Base-by-base conservation (phyloP, 37 sponge, comb jelly and placozoan species). In the Chondrosia reniformis region DNA sequence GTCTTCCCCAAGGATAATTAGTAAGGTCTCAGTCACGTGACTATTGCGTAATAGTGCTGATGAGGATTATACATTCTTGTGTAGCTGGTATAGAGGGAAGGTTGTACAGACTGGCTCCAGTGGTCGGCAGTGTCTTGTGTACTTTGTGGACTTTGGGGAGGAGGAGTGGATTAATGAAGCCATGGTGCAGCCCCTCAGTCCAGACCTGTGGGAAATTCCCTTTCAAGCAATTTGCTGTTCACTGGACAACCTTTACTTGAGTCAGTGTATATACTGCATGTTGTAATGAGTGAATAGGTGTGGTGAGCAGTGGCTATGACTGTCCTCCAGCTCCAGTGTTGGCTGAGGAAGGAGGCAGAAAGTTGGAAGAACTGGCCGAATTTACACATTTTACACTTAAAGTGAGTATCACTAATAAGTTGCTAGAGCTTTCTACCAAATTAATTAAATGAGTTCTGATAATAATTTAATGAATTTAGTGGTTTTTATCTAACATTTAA, bases 61-160 rank as follows among this genome's bases (percentile, higher is more conserved):
- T 61, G 8, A 22, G 8, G 13, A 7, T 38, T 72, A 24, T 17
- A 46, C 25, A 46, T 45, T 30, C n/a, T 24, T 43, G 37, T 24
- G 44, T 32, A 79, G 54, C 7, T 84, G 84, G 82, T 92, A 92
- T 46, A 73, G 92, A 22, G 92, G 85, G 10, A 55, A 43, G 49
- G 81, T 91, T 8, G n/a, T 84, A 42, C 76, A 64, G 0, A 24
- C 74, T 38, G 33, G 3, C 46, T 41, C 84, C 42, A 33, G 67
- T 3, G 30, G 28, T 40, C 58, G 46, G 9, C 12, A 79, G 80
- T 84, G 77, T 45, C 31, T 44, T 71, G 43, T 77, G 33, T 81
- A 79, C 58, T 92, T 92, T 78, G 55, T 87, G 46, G 92, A 92
- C 58, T 84, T 84, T 58, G 92, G 92, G 33, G 82, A 92, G 63